Percentiles rank a stretch among this genome's conserved stretches.
Evolutionary conservation across 2,797 vertebrate species (phyloP).

Genomic region (Syndactyla subalaris): DNA sequence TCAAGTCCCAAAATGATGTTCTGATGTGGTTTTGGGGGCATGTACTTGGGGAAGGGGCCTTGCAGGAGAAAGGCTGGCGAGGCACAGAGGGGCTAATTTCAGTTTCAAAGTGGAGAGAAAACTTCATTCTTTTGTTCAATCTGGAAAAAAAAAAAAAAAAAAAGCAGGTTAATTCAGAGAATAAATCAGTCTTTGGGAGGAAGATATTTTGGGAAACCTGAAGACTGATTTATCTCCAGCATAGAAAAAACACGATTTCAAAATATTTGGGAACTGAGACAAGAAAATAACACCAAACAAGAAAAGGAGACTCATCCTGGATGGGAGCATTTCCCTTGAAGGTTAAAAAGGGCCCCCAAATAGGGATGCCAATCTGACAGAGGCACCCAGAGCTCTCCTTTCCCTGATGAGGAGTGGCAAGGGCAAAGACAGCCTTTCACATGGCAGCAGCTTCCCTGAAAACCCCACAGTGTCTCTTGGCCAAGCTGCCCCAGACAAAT

Average conservation of each 20-base stretch:
- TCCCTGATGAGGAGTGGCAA: neutral
- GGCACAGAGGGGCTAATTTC: neutral
- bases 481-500: constrained; percentile 32
- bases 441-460: neutral
- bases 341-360: neutral
- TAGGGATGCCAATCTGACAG: neutral
- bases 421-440: neutral
- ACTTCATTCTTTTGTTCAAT: neutral
- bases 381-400: neutral
- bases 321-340: neutral
- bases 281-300: neutral
- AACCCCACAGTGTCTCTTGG: neutral
- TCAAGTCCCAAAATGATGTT: neutral
- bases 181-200: neutral
- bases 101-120: neutral
- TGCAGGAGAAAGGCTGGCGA: neutral
- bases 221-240: neutral
- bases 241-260: neutral
- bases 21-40: neutral
- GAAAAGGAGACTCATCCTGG: neutral
- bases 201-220: neutral
- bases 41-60: neutral
- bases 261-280: neutral
- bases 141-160: neutral
- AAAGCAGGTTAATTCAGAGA: neutral